Percentiles rank a stretch among this genome's conserved stretches.
Evolutionary conservation across 2,797 vertebrate genomes (phyloP).

Genomic region (Heterohyrax brucei): DNA sequence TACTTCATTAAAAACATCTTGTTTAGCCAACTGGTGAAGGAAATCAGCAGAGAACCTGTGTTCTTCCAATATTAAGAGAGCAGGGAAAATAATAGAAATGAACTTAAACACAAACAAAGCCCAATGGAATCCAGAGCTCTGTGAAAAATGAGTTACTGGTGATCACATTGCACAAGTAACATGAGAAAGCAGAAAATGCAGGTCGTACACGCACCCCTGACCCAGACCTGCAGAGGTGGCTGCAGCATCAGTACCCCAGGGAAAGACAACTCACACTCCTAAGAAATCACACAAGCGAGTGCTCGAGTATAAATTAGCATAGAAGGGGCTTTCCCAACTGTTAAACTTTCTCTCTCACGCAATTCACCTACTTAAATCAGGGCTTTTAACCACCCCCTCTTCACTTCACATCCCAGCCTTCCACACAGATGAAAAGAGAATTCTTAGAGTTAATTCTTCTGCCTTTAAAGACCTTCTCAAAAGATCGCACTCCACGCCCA

Average conservation of each 20-base stretch:
- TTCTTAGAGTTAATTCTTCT: conserved; percentile 44
- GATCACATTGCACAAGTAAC: conserved; percentile 88
- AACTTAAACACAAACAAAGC: conserved; percentile 81
- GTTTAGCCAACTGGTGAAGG: conserved; percentile 60
- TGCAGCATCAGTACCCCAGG: conserved; percentile 78
- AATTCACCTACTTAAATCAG: conserved; percentile 66
- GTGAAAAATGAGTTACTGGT: conserved; percentile 80
- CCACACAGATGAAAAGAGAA: conserved; percentile 49
- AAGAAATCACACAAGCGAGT: conserved; percentile 30
- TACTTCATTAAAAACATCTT: conserved; percentile 64
- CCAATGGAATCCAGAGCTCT: conserved; percentile 74
- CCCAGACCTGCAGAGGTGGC: conserved; percentile 82
- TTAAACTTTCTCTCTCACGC: conserved; percentile 79
- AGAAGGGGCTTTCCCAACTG: conserved; percentile 83
- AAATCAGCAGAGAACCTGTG: conserved; percentile 47
- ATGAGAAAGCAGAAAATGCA: conserved; percentile 93
- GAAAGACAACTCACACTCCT: conserved; percentile 67
- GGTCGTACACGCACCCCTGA: conserved; percentile 89
- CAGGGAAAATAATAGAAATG: conserved; percentile 57
- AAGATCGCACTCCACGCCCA: conserved; percentile 82
- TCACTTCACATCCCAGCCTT: conserved; percentile 29
- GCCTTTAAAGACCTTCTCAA: conserved; percentile 70
- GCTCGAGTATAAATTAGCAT: conserved; percentile 74
- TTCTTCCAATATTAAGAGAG: conserved; percentile 46
- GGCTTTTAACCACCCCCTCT: conserved; percentile 29